Evolutionary conservation across 1,140 invertebrate species (phyloP).

Genomic region (Drosophila setifemur): DNA sequence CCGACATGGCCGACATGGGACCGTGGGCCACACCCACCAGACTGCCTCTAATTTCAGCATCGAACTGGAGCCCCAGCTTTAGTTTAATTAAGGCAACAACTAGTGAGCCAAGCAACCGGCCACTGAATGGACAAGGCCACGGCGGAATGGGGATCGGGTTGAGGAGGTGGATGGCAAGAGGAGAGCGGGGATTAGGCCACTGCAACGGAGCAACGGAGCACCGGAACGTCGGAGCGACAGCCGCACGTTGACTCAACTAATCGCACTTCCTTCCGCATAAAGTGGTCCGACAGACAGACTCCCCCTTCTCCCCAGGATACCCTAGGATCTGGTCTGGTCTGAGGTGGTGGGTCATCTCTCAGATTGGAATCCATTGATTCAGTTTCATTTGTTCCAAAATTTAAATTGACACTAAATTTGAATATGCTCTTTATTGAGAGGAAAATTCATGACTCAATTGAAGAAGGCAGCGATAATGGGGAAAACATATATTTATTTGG

Average conservation of each 20-base stretch:
- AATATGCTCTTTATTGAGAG: slow-evolving; percentile 32
- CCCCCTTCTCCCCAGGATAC: slow-evolving; percentile 6
- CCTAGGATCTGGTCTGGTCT: background rate
- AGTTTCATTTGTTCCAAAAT: slow-evolving; percentile 19
- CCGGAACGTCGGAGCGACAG: no score
- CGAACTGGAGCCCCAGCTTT: slow-evolving; percentile 75
- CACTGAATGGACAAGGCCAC: slow-evolving; percentile 48
- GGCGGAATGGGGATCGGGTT: background rate
- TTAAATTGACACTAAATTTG: slow-evolving; percentile 34
- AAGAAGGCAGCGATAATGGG: no score
- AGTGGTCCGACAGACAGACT: slow-evolving; percentile 34
- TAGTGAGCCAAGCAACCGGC: slow-evolving; percentile 68
- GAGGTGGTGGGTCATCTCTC: slow-evolving; percentile 14
- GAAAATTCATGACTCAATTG: slow-evolving; percentile 16
- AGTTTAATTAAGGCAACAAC: slow-evolving; percentile 81
- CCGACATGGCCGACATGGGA: slow-evolving; percentile 9
- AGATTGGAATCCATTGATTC: slow-evolving; percentile 35
- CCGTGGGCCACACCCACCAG: slow-evolving; percentile 37
- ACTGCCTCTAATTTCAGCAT: slow-evolving; percentile 78
- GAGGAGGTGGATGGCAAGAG: background rate
- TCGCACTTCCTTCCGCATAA: slow-evolving; percentile 79
- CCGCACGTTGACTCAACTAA: slow-evolving; percentile 74
- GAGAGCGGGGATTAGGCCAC: slow-evolving; percentile 1
- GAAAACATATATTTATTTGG: no score
- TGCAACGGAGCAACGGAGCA: slow-evolving; percentile 27